Percentiles rank a stretch among this genome's conserved stretches.
Conservation (phyloP, 2,888 invertebrate species). For the Ephialtes manifestator region DNA sequence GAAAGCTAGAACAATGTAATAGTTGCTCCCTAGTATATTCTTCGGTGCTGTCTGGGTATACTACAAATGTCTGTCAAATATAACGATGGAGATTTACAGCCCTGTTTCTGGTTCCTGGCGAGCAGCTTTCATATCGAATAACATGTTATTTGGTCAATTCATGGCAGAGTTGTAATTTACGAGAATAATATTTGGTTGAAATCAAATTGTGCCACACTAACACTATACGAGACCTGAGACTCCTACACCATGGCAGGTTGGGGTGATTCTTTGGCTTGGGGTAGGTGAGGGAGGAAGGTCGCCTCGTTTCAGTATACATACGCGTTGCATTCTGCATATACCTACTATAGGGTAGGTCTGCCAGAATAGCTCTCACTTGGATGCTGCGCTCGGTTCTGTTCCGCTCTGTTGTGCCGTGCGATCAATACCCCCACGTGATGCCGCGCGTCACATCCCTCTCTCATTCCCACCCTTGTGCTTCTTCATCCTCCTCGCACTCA, state of each 20-base stretch:
- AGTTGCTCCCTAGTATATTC: too few species aligned
- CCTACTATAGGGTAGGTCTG: constrained; percentile 62
- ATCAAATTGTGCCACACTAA: background rate
- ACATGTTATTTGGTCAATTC: too few species aligned
- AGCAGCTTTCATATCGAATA: too few species aligned
- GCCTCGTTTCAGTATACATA: background rate
- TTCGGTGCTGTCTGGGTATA: too few species aligned
- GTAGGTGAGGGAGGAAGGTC: constrained; percentile 27
- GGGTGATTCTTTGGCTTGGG: constrained; percentile 22
- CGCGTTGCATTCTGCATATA: constrained; percentile 15
- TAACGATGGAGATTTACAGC: too few species aligned
- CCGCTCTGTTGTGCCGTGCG: constrained; percentile 71
- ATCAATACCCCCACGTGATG: constrained; percentile 85
- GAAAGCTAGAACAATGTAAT: too few species aligned
- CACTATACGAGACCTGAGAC: background rate
- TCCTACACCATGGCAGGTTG: background rate
- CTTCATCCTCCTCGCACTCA: constrained; percentile 16
- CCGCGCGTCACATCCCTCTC: constrained; percentile 82
- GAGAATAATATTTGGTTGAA: too few species aligned
- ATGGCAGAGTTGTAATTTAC: too few species aligned
- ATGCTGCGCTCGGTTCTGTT: constrained; percentile 78
- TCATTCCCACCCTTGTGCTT: constrained; percentile 52
- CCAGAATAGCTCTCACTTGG: constrained; percentile 82
- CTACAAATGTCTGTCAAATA: too few species aligned
- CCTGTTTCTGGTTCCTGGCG: too few species aligned